These are phyloP conservation scores for Heterodera filipjevi DNA, from an alignment of 2,888 invertebrate species.

Conservation along the genomic window DNA sequence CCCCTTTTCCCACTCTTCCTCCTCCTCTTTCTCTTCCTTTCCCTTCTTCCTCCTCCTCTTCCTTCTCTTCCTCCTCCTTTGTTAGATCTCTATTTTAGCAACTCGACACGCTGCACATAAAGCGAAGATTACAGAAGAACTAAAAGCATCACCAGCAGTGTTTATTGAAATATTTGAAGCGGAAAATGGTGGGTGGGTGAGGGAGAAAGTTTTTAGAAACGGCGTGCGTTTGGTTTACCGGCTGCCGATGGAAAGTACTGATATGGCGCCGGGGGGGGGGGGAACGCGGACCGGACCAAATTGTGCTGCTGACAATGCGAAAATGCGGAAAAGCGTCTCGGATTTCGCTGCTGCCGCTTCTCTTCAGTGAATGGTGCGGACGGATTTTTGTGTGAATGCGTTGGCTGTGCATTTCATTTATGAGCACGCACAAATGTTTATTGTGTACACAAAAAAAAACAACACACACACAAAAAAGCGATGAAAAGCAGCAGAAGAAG, in stretches of 20 bases:
- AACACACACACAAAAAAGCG: no score
- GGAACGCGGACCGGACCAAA: neutral
- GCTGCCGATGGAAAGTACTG: neutral
- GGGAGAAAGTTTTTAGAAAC: neutral
- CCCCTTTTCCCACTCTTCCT: no score
- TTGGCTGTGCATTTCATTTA: neutral
- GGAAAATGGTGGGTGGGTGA: neutral
- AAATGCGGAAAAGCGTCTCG: neutral
- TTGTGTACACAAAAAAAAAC: neutral
- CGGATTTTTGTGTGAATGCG: neutral
- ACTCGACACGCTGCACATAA: neutral
- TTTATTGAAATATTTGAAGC: neutral
- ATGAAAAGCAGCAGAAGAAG: no score
- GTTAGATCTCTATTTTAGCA: neutral
- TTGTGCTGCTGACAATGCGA: neutral
- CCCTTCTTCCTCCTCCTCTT: neutral
- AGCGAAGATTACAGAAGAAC: neutral
- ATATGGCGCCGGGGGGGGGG: neutral
- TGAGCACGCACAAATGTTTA: neutral
- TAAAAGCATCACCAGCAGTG: neutral
- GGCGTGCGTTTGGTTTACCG: neutral
- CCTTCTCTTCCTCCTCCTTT: neutral
- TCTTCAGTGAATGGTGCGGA: neutral
- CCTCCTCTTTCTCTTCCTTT: no score
- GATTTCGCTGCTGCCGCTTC: slow-evolving; percentile 5